phyloP scores from a whole-genome alignment of 2,113 vertebrate genomes.

The Cromileptes altivelis region DNA sequence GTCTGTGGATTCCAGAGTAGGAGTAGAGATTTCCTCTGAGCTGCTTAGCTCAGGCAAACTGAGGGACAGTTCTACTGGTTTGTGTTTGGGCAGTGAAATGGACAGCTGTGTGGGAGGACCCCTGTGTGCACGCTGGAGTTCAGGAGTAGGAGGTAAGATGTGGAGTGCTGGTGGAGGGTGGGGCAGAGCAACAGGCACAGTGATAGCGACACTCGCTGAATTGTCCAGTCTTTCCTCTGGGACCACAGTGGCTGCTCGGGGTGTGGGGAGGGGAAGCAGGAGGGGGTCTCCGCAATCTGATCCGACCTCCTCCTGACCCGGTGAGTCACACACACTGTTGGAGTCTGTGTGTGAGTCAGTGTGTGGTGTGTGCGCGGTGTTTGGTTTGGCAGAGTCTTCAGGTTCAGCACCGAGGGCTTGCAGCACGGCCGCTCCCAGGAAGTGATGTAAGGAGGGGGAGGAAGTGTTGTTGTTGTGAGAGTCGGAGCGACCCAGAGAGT shows the following conservation, averaged over 20 bases:
- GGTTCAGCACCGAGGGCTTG: slow-evolving; percentile 65
- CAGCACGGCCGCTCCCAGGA: slow-evolving; percentile 87
- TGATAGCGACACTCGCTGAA: slow-evolving; percentile 39
- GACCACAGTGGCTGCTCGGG: slow-evolving; percentile 73
- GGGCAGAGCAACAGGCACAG: slow-evolving; percentile 48
- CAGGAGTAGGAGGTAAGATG: slow-evolving; percentile 63
- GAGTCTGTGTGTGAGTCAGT: slow-evolving; percentile 10
- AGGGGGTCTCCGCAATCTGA: slow-evolving; percentile 21
- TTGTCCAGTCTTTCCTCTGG: slow-evolving; percentile 69
- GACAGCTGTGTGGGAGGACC: slow-evolving; percentile 33
- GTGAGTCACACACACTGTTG: slow-evolving; percentile 56
- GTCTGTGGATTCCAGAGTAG: slow-evolving; percentile 54
- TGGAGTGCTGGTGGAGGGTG: slow-evolving; percentile 70
- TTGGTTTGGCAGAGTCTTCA: slow-evolving; percentile 19
- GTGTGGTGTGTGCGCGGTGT: not conserved
- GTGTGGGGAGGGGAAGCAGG: slow-evolving; percentile 55
- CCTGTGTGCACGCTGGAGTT: slow-evolving; percentile 42
- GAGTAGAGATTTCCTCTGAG: slow-evolving; percentile 62
- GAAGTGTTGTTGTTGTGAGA: slow-evolving; percentile 89
- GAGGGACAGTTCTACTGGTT: slow-evolving; percentile 45
- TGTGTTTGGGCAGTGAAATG: slow-evolving; percentile 45
- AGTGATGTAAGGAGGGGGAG: slow-evolving; percentile 89
- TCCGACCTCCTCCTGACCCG: slow-evolving; percentile 37
- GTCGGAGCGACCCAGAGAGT: slow-evolving; percentile 65
- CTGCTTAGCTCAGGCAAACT: slow-evolving; percentile 47